Evolutionary conservation across 2,797 vertebrate species (phyloP).

Genomic region (Coregonus ussuriensis): DNA sequence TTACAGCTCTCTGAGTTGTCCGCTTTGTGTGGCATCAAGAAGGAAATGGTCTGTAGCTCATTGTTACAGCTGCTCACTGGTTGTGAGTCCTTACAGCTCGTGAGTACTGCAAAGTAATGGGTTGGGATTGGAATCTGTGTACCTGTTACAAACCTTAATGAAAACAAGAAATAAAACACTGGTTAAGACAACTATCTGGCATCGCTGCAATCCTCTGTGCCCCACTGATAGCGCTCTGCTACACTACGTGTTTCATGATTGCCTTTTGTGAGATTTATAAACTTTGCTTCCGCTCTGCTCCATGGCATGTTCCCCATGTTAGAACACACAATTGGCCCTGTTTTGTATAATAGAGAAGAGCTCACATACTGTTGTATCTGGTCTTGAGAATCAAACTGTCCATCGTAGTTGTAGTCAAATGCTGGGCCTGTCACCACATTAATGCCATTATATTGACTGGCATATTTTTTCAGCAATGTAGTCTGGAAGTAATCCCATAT

Average conservation of each 20-base stretch:
- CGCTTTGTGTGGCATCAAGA: constrained; percentile 84
- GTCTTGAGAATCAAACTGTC: constrained; percentile 77
- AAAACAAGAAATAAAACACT: constrained; percentile 17
- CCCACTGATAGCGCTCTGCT: background rate
- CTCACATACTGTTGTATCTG: constrained; percentile 80
- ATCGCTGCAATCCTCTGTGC: background rate
- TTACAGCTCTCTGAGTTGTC: constrained; percentile 85
- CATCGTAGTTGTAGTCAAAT: constrained; percentile 88
- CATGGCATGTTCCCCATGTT: background rate
- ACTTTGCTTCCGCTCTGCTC: background rate
- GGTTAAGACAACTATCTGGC: background rate
- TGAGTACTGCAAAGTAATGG: constrained; percentile 87
- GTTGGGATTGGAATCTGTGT: constrained; percentile 81
- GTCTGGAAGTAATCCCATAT: constrained; percentile 87
- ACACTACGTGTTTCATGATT: background rate
- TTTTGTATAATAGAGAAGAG: background rate
- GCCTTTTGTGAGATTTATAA: background rate
- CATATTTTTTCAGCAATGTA: constrained; percentile 76
- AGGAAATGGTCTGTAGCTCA: constrained; percentile 78
- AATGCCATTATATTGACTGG: constrained; percentile 76
- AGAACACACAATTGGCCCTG: background rate
- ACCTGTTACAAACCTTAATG: constrained; percentile 65
- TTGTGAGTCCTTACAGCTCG: constrained; percentile 78
- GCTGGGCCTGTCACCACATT: constrained; percentile 86
- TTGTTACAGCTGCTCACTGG: constrained; percentile 67